A percentile compares a stretch with the other conserved stretches of the same genome.
Conservation (phyloP, 2,797 vertebrate species). For the Chromis chromis region DNA sequence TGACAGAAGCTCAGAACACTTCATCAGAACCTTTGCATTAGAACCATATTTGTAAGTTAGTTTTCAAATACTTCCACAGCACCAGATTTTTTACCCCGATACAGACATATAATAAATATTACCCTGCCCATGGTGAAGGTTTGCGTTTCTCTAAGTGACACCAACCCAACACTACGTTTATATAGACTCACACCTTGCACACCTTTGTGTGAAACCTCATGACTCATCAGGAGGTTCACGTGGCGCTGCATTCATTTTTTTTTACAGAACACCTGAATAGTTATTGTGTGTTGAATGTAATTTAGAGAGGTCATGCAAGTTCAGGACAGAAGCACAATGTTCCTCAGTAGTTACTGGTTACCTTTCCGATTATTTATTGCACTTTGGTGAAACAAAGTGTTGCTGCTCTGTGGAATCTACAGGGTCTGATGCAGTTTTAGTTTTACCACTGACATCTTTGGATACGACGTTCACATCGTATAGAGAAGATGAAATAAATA, state of each 20-base stretch:
- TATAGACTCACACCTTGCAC: conserved; percentile 59
- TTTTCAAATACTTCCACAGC: neutral
- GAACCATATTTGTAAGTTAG: too few relatives aligned
- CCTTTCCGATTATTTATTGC: neutral
- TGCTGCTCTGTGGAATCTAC: too few relatives aligned
- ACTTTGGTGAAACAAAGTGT: neutral
- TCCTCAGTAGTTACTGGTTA: neutral
- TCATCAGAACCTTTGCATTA: too few relatives aligned
- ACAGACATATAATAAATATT: conserved; percentile 33
- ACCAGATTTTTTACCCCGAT: neutral
- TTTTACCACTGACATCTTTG: neutral
- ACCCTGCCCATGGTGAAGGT: conserved; percentile 75
- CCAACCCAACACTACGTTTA: conserved; percentile 58
- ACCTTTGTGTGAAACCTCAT: conserved; percentile 72
- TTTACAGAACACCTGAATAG: conserved; percentile 53
- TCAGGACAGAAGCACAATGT: conserved; percentile 7
- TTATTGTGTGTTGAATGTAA: conserved; percentile 52
- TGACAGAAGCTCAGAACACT: too few relatives aligned
- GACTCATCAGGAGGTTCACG: conserved; percentile 74
- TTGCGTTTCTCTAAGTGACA: conserved; percentile 28
- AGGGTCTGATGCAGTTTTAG: neutral
- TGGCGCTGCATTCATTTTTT: conserved; percentile 57
- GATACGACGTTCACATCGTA: neutral
- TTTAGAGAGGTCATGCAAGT: conserved; percentile 36
- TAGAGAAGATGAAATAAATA: conserved; percentile 23